These are phyloP conservation scores for Otus scops DNA, from an alignment of 2,797 vertebrate species.

Conservation along the genomic window DNA sequence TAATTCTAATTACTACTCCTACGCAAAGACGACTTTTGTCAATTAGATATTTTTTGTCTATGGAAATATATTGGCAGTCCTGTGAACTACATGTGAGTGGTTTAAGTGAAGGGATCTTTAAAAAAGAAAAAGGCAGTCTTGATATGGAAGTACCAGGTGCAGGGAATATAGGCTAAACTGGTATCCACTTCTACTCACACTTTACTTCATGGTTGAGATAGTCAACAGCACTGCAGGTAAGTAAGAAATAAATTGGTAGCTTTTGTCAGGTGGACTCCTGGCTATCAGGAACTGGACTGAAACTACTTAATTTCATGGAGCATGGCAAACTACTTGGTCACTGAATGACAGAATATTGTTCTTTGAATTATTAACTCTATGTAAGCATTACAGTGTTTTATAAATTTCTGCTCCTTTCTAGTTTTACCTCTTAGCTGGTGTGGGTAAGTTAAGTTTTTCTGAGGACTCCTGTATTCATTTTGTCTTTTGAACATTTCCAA, in stretches of 20 bases:
- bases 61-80: background rate
- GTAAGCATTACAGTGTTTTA: background rate
- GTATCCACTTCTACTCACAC: background rate
- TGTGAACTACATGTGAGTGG: background rate
- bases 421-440: background rate
- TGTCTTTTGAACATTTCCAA: slow-evolving; percentile 8
- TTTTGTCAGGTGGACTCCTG: background rate
- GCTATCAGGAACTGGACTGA: background rate
- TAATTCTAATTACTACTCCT: background rate
- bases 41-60: background rate
- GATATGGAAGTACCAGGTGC: background rate
- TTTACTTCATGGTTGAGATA: background rate
- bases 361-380: slow-evolving; percentile 21
- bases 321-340: background rate
- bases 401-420: background rate
- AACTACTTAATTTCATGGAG: background rate
- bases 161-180: background rate
- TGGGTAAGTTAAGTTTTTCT: background rate
- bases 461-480: background rate
- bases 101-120: background rate
- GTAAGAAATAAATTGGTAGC: background rate
- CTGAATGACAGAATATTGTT: background rate
- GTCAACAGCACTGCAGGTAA: background rate
- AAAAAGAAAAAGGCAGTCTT: background rate
- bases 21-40: background rate